Conservation (phyloP, 2,797 vertebrate species). For the Microchirus variegatus region DNA sequence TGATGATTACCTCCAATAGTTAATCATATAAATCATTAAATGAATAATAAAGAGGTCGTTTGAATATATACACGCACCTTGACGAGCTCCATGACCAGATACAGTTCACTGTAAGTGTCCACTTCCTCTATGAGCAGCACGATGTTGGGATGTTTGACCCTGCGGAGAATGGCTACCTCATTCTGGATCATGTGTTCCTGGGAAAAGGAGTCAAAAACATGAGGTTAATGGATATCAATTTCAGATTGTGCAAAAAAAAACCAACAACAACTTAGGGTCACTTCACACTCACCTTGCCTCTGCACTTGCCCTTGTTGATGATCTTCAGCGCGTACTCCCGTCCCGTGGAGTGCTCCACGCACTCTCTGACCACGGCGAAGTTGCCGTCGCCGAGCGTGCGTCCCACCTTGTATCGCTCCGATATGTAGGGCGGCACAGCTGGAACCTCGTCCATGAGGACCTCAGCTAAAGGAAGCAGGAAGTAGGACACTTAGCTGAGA, state of each 20-base stretch:
- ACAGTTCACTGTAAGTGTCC: slow-evolving; percentile 95
- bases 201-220: too few species aligned
- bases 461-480: slow-evolving; percentile 76
- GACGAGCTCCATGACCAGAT: slow-evolving; percentile 98
- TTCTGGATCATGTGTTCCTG: slow-evolving; percentile 99
- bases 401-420: slow-evolving; percentile 94
- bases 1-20: too few species aligned
- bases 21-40: too few species aligned
- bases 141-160: slow-evolving; percentile 97
- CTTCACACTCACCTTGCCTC: too few species aligned
- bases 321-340: slow-evolving; percentile 97
- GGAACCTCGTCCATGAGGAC: slow-evolving; percentile 87
- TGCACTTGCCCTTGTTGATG: slow-evolving; percentile 99
- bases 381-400: slow-evolving; percentile 97
- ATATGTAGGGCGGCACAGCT: slow-evolving; percentile 91
- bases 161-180: slow-evolving; percentile 94
- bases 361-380: slow-evolving; percentile 96
- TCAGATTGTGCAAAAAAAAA: too few species aligned
- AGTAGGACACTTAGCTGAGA: neutral
- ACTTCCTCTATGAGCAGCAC: slow-evolving; percentile 97
- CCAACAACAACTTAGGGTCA: too few species aligned
- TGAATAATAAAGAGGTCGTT: neutral
- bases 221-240: too few species aligned
- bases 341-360: slow-evolving; percentile 92
- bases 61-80: slow-evolving; percentile 76